Percentiles rank a stretch among this genome's conserved stretches.
These are phyloP conservation scores for Eustalomyia histrio DNA, from an alignment of 2,888 invertebrate genomes.

Conservation along the genomic window DNA sequence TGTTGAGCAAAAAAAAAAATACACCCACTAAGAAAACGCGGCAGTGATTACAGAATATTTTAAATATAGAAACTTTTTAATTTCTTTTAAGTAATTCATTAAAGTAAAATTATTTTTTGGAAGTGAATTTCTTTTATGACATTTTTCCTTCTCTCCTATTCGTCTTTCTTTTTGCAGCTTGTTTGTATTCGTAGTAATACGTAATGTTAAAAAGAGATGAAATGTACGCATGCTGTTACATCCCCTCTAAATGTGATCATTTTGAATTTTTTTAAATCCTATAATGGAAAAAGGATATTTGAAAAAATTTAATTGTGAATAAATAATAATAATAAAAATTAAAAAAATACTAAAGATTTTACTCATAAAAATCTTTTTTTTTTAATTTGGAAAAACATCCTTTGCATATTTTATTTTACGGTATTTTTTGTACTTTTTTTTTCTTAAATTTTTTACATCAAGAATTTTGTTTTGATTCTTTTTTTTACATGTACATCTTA, in stretches of 20 bases:
- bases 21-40: neutral
- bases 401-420: neutral
- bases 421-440: conserved; percentile 18
- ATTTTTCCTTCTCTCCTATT: neutral
- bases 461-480: conserved; percentile 63
- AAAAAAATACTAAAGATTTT: neutral
- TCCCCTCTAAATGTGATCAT: neutral
- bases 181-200: conserved; percentile 58
- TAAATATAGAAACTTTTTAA: neutral
- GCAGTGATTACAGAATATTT: neutral
- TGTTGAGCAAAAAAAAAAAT: neutral
- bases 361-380: neutral
- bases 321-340: too few relatives aligned
- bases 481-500: conserved; percentile 46
- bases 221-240: neutral
- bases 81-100: neutral
- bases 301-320: neutral
- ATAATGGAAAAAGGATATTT: neutral
- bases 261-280: neutral
- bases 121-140: conserved; percentile 2
- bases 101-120: neutral
- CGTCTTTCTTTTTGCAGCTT: conserved; percentile 38
- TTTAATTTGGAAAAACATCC: neutral
- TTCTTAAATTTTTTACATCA: conserved; percentile 33
- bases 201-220: conserved; percentile 9